Conservation (phyloP, 2,888 invertebrate genomes). For the Parnassius apollo region DNA sequence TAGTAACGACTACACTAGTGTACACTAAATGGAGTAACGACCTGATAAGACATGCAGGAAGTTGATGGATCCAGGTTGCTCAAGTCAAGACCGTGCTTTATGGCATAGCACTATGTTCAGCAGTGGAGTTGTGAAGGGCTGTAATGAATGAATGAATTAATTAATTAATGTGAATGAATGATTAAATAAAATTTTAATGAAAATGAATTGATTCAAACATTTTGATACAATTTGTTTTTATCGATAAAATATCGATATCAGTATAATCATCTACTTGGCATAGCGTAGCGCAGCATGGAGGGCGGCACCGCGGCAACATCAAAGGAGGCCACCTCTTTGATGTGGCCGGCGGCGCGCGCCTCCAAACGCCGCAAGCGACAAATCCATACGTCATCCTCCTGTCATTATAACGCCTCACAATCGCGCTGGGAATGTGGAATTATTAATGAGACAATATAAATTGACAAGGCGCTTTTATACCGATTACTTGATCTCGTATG, state of each 20-base stretch:
- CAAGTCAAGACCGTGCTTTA: too few species aligned
- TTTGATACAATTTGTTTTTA: not conserved
- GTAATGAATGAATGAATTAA: too few species aligned
- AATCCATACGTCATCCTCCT: slow-evolving; percentile 81
- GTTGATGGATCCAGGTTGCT: too few species aligned
- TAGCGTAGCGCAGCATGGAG: slow-evolving; percentile 48
- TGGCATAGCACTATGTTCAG: too few species aligned
- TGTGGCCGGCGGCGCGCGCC: slow-evolving; percentile 79
- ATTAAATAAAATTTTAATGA: too few species aligned
- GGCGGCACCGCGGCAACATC: slow-evolving; percentile 76
- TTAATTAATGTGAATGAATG: too few species aligned
- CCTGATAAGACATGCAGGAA: too few species aligned
- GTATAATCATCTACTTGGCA: not conserved
- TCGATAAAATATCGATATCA: slow-evolving; percentile 33
- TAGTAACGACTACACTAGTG: too few species aligned
- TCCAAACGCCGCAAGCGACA: slow-evolving; percentile 80
- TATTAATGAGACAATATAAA: slow-evolving; percentile 80
- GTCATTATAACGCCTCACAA: slow-evolving; percentile 81
- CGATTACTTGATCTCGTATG: slow-evolving; percentile 56
- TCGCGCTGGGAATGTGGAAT: slow-evolving; percentile 76
- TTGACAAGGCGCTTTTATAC: slow-evolving; percentile 75
- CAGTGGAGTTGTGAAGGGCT: too few species aligned
- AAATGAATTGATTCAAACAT: too few species aligned
- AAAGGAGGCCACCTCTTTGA: slow-evolving; percentile 81
- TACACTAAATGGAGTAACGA: too few species aligned